A percentile compares a stretch with the other conserved stretches of the same genome.
Conservation (phyloP, 2,113 vertebrate genomes). For the Corydoras maculifer region DNA sequence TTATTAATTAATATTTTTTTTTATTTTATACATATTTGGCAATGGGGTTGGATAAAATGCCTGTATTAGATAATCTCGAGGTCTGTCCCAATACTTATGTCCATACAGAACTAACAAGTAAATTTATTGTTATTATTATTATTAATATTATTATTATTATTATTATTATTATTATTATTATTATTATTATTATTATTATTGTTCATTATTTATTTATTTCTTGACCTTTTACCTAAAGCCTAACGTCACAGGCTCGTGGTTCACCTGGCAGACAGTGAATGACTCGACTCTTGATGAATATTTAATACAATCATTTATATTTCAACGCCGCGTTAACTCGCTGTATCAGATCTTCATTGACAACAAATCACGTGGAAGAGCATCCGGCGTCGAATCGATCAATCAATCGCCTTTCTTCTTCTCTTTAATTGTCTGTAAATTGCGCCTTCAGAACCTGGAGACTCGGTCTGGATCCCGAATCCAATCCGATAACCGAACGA, state of each 20-base stretch:
- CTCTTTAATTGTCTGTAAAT: slow-evolving; percentile 52
- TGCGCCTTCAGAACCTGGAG: slow-evolving; percentile 42
- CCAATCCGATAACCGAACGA: too few species aligned
- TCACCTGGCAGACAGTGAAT: slow-evolving; percentile 69
- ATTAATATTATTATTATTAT: too few species aligned
- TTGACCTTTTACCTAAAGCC: background rate
- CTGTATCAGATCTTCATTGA: slow-evolving; percentile 83
- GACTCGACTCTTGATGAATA: slow-evolving; percentile 85
- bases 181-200: too few species aligned
- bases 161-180: too few species aligned
- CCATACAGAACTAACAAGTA: too few species aligned
- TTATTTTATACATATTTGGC: too few species aligned
- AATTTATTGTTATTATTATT: too few species aligned
- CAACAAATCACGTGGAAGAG: slow-evolving; percentile 70
- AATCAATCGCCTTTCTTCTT: slow-evolving; percentile 35
- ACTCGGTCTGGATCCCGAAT: too few species aligned
- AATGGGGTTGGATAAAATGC: too few species aligned
- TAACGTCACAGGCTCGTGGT: slow-evolving; percentile 64
- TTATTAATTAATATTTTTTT: too few species aligned
- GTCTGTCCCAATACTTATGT: too few species aligned
- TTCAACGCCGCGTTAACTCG: slow-evolving; percentile 83
- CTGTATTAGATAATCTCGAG: too few species aligned
- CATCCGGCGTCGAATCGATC: slow-evolving; percentile 67
- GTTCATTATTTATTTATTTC: background rate
- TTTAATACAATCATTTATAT: slow-evolving; percentile 91